Evolutionary conservation across 2,888 invertebrate species (phyloP).

Genomic region (Zeuzera pyrina): DNA sequence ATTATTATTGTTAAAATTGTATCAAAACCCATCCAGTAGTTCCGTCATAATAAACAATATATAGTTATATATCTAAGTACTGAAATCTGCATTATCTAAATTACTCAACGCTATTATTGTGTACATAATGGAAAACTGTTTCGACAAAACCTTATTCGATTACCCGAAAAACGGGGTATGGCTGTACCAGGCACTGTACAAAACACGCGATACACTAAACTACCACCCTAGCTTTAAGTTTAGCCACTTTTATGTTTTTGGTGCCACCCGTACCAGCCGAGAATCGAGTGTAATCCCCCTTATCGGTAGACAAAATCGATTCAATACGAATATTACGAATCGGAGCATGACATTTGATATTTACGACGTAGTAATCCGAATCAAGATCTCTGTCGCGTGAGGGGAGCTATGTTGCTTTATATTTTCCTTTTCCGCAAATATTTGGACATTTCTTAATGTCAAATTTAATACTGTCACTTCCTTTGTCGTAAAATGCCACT

Average conservation of each 20-base stretch:
- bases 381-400: constrained; percentile 53
- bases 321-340: constrained; percentile 67
- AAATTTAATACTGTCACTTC: constrained; percentile 15
- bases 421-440: constrained; percentile 34
- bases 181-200: constrained; percentile 35
- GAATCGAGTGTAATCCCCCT: constrained; percentile 59
- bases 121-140: constrained; percentile 40
- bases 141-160: constrained; percentile 33
- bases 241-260: constrained; percentile 48
- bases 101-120: constrained; percentile 31
- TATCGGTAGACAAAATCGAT: constrained; percentile 66
- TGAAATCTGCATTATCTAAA: constrained; percentile 28
- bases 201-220: constrained; percentile 53
- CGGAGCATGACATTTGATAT: constrained; percentile 67
- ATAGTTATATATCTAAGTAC: too few species aligned
- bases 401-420: constrained; percentile 37
- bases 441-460: constrained; percentile 24
- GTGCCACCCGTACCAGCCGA: constrained; percentile 60
- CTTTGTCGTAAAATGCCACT: constrained; percentile 10
- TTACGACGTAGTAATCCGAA: constrained; percentile 63
- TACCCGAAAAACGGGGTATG: constrained; percentile 40
- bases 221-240: constrained; percentile 41
- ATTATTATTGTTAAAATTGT: too few species aligned
- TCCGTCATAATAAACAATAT: too few species aligned
- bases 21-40: too few species aligned